Evolutionary conservation across 2,797 vertebrate species (phyloP).

Genomic region (Peromyscus melanophrys): DNA sequence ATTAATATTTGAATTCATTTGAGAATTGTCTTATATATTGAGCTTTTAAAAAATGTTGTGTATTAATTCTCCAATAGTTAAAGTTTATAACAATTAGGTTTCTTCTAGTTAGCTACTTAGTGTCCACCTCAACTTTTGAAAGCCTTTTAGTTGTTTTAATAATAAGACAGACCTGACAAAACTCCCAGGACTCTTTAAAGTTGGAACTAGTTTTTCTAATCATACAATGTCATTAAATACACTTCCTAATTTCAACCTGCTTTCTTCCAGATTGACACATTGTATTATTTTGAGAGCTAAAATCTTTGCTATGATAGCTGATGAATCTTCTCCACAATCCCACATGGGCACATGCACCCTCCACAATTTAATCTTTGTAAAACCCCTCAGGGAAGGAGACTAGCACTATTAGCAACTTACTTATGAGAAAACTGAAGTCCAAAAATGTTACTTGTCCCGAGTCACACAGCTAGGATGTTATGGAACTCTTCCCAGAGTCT

Average conservation of each 20-base stretch:
- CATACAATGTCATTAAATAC: not conserved
- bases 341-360: not conserved
- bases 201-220: not conserved
- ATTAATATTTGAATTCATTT: not conserved
- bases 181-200: not conserved
- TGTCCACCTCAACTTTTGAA: not conserved
- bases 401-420: not conserved
- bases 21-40: not conserved
- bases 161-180: not conserved
- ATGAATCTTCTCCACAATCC: not conserved
- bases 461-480: not conserved
- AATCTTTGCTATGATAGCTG: not conserved
- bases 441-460: not conserved
- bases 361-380: constrained; percentile 3
- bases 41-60: not conserved
- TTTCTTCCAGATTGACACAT: not conserved
- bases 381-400: not conserved
- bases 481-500: not conserved
- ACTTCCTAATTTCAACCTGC: not conserved
- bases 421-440: not conserved
- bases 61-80: not conserved
- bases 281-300: not conserved
- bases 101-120: not conserved
- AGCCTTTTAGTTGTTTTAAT: constrained; percentile 22
- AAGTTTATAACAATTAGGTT: not conserved